Evolutionary conservation across 2,888 invertebrate genomes (phyloP), one percentile per base, ranked within the genome.

Genomic region (Ariolimax columbianus): DNA sequence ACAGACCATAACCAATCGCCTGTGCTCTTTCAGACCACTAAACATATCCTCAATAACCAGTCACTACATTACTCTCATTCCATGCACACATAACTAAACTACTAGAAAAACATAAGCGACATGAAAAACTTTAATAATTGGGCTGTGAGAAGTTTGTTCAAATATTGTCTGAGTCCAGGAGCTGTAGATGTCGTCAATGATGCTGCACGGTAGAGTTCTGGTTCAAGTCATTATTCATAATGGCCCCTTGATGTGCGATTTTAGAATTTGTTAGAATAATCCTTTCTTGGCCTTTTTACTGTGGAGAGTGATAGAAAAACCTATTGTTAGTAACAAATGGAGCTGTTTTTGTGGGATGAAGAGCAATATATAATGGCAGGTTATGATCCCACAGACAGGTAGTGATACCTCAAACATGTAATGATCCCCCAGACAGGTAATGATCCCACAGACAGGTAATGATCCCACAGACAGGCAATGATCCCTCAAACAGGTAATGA

Each of bases 231-330:
- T 40, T 26, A 38, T 72, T 23, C 72, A 26, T 72, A 30, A 47
- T 75, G 73, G 47, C 47, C 73, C 73, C 73, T 43, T 73, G 73
- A n/a, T 43, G n/a, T 30, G 26, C 47, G 11, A 47, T n/a, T n/a
- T n/a, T 1, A 11, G n/a, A 9, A 63, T 33, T 23, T n/a, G 23
- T 63, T 84, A 84, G 68, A 84, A 84, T 55, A 84, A 75, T 6
- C 84, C 77, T 66, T 84, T 84, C 84, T 84, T 84, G 47, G 36
- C 33, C 68, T 84, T 84, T 84, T 84, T 84, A 47, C 84, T 84
- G 84, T 9, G 78, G 63, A 79, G 19, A 79, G 68, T 17, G 40
- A 77, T 23, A 75, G 26, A 55, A 19, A 55, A 55, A 55, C n/a
- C n/a, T n/a, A n/a, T n/a, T n/a, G n/a, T n/a, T n/a, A n/a, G n/a